phyloP scores from a whole-genome alignment of 2,113 vertebrate species.

The Nothoprocta pentlandii region DNA sequence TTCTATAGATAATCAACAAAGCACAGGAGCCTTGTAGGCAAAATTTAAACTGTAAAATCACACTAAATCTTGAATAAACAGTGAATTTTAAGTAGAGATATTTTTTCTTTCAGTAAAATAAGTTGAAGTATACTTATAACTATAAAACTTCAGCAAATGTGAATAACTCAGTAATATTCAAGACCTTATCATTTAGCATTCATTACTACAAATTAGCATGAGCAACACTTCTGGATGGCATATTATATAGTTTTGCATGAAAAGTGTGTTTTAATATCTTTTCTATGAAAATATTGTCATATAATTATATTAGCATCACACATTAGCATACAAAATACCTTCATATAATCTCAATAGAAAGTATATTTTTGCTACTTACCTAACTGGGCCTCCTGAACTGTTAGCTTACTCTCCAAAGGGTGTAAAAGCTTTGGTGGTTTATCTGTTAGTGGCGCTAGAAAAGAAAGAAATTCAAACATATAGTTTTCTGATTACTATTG shows the following conservation, averaged over 20 bases:
- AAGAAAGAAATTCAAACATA: constrained; percentile 68
- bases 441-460: constrained; percentile 96
- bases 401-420: constrained; percentile 92
- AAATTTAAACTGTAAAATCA: background rate
- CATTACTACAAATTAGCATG: background rate
- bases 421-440: constrained; percentile 96
- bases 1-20: background rate
- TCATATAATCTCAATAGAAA: background rate
- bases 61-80: background rate
- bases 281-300: background rate
- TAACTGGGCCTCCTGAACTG: constrained; percentile 89
- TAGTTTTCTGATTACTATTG: constrained; percentile 36
- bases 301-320: background rate
- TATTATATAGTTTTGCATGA: background rate
- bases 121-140: background rate
- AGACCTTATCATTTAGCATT: background rate
- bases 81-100: background rate
- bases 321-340: background rate
- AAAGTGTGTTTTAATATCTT: background rate
- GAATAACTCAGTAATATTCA: background rate
- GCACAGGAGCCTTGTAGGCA: background rate
- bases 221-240: background rate
- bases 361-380: constrained; percentile 82
- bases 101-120: background rate
- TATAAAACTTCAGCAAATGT: background rate